Evolutionary conservation across 2,888 invertebrate species (phyloP).

Genomic region (Callimorpha dominula): DNA sequence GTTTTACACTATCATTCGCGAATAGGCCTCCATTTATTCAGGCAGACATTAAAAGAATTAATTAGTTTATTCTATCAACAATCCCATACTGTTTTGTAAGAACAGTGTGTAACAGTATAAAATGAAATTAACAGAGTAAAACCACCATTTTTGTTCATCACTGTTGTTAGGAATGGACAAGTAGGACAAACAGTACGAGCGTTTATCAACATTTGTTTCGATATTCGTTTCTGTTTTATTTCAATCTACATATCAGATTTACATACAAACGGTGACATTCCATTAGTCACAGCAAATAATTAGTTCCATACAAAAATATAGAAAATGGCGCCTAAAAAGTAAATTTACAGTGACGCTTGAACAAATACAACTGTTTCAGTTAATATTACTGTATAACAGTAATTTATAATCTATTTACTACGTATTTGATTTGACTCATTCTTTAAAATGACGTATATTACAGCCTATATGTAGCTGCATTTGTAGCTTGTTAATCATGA

Average conservation of each 20-base stretch:
- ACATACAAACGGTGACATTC: not conserved
- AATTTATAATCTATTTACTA: too few relatives aligned
- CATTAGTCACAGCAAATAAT: conserved; percentile 2
- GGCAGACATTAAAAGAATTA: not conserved
- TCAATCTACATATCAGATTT: conserved; percentile 1
- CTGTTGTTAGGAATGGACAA: not conserved
- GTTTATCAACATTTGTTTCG: not conserved
- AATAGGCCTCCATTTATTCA: not conserved
- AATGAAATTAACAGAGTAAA: too few relatives aligned
- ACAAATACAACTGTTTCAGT: conserved; percentile 1
- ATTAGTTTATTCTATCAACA: not conserved
- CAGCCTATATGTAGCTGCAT: not conserved
- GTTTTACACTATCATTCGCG: not conserved
- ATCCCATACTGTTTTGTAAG: not conserved
- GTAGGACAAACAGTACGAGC: not conserved
- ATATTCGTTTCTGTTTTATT: not conserved
- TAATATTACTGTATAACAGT: not conserved
- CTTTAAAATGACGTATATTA: not conserved
- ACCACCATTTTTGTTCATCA: not conserved
- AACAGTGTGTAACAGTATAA: not conserved
- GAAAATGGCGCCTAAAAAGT: conserved; percentile 8
- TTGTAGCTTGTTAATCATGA: not conserved
- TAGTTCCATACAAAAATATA: not conserved
- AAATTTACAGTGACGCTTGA: conserved; percentile 5
- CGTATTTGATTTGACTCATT: not conserved